Evolutionary conservation across 1,140 invertebrate genomes (phyloP), one percentile per base, ranked within the genome.

Genomic region (Apis laboriosa): DNA sequence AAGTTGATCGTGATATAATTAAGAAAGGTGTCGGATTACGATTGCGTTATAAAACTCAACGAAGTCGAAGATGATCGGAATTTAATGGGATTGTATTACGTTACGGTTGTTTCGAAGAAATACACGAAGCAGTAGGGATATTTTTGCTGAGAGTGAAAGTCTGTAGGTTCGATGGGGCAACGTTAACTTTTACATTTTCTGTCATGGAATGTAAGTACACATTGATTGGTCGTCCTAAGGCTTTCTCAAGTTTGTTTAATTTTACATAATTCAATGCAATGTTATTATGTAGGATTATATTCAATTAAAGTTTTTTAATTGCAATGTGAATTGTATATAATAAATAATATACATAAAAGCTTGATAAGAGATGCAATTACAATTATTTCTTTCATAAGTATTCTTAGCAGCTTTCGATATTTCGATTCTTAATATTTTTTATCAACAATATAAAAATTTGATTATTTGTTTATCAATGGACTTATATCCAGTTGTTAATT

Each of bases 111-210:
- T 68, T 55, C 61, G 64, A 9, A 9, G 66, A 78, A 70, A 24
- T 9, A 17, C 49, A 21, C 51, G 15, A 4, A 17, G 49, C 19
- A 53, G 82, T 70, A 49, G 74, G 64, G 75, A 77, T 79, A 70
- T 84, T 85, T 85, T 85, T 85, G 83, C 49, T 43, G 83, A 88
- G 77, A 88, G 87, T 88, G 87, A 88, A 88, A 88, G 86, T 88
- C 75, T 51, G 63, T 79, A 76, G 61, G 83, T 88, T 88, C 72
- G 79, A 85, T 67, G 86, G 76, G 58, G 79, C 71, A 74, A 85
- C 61, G 75, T 43, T 71, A 87, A 85, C 86, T 88, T 87, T 84
- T 88, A 87, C 86, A 77, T 76, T 79, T 79, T 58, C 75, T 28
- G 28, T 43, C 24, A 63, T 76, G 78, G 86, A 82, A 88, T 72